phyloP scores from a whole-genome alignment of 2,888 invertebrate species.

The Bimastos eiseni region DNA sequence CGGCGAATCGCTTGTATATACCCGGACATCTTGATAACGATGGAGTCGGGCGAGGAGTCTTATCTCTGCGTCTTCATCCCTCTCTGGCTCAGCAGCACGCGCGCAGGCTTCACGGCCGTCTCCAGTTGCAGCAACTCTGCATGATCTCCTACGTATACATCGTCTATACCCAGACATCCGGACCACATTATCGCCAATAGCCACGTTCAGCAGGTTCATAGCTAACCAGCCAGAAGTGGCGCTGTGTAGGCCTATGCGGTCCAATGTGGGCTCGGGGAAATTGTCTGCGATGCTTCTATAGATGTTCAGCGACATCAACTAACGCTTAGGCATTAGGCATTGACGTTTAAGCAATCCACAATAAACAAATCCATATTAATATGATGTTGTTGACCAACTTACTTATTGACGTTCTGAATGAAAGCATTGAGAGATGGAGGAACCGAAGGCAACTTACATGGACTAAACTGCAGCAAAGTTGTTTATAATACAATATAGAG shows the following conservation, averaged over 20 bases:
- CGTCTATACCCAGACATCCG: background rate
- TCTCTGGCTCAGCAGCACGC: background rate
- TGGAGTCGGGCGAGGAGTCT: background rate
- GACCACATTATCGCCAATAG: background rate
- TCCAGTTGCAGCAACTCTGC: conserved; percentile 1
- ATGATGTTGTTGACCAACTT: no score
- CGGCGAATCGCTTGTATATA: background rate
- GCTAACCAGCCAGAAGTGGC: background rate
- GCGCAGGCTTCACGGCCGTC: background rate
- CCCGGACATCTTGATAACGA: background rate
- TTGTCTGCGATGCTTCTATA: background rate
- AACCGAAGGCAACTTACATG: no score
- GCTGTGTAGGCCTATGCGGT: background rate
- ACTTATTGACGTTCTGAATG: no score
- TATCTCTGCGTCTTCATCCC: background rate
- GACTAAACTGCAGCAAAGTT: no score
- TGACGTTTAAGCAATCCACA: no score
- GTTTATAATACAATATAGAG: no score
- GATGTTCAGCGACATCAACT: background rate
- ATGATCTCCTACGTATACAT: background rate
- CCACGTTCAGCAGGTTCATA: background rate
- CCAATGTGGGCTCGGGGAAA: background rate
- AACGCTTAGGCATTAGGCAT: no score
- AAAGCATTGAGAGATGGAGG: no score
- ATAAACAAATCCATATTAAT: no score